Base-by-base conservation (phyloP, 1,140 invertebrate species). In the Orchestia grillus region DNA sequence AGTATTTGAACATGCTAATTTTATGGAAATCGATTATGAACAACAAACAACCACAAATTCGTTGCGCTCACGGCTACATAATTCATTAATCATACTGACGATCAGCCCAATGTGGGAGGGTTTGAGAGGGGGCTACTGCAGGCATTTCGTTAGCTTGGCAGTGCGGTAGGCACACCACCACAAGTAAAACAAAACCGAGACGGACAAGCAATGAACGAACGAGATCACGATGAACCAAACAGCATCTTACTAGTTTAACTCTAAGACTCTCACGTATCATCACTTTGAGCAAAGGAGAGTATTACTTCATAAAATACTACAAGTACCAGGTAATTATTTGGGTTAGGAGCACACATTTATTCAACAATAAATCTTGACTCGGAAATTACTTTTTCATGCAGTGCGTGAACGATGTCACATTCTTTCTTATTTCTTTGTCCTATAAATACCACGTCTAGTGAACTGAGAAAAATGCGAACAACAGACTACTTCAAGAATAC, bases 221-320 rank as follows among this genome's bases (percentile, higher is more conserved):
- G 88, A 90, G 15, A 28, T 4, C 3, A 90, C 41, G 41, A 90
- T 15, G 28, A 28, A 90, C 43, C 28, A 90, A 90, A 36, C 87
- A 87, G 41, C 62, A 77, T 77, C 43, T 41, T 42, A 90, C 42
- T 41, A 90, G 4, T 41, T 4, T 90, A 90, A 90, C n/a, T 4
- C 88, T 90, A 90, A 90, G 88, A 41, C 88, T 90, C 41, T 90
- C 42, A 90, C 41, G 4, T 90, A 90, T 90, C 88, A 90, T 28
- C 88, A 90, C 88, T 90, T 90, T 90, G 88, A 90, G 88, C 88
- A 90, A 90, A 41, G 16, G 43, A 41, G 28, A 23, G 11, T 8
- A 36, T 77, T 77, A 77, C 36, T 15, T 19, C 62, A 77, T 36
- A 36, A 77, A 77, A 36, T 77, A 15, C 62, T 77, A 23, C 62